These are phyloP conservation scores for Prunella fulvescens DNA, from an alignment of 2,113 vertebrate species.

Conservation along the genomic window DNA sequence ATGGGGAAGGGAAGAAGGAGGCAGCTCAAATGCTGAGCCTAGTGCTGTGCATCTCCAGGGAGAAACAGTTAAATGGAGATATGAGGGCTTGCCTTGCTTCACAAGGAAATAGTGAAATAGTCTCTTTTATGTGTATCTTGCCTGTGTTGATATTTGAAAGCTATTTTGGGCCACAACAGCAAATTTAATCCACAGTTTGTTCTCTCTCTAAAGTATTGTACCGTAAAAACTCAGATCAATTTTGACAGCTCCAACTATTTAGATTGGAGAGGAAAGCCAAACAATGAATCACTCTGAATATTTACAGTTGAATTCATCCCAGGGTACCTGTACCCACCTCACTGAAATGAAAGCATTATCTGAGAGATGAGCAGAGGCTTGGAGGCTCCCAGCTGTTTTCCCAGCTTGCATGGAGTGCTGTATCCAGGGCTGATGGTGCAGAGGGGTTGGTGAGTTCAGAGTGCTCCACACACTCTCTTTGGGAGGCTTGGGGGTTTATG, in stretches of 20 bases:
- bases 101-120: slow-evolving; percentile 44
- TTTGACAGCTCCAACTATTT: slow-evolving; percentile 65
- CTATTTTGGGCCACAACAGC: slow-evolving; percentile 60
- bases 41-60: background rate
- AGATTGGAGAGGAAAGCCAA: slow-evolving; percentile 59
- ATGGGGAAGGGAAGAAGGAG: background rate
- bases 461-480: background rate
- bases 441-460: background rate
- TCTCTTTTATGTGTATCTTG: slow-evolving; percentile 55
- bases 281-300: slow-evolving; percentile 66
- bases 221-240: slow-evolving; percentile 51
- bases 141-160: slow-evolving; percentile 61
- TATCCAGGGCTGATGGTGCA: background rate
- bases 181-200: slow-evolving; percentile 64
- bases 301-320: slow-evolving; percentile 62
- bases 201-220: slow-evolving; percentile 52
- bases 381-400: background rate
- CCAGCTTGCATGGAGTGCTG: background rate
- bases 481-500: background rate
- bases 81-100: slow-evolving; percentile 46
- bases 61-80: slow-evolving; percentile 50
- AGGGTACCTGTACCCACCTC: slow-evolving; percentile 49
- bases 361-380: background rate
- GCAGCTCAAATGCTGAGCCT: background rate
- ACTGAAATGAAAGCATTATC: slow-evolving; percentile 1